Evolutionary conservation across 2,113 vertebrate genomes (phyloP), one percentile per base, ranked within the genome.

Genomic region (Oenanthe melanoleuca): DNA sequence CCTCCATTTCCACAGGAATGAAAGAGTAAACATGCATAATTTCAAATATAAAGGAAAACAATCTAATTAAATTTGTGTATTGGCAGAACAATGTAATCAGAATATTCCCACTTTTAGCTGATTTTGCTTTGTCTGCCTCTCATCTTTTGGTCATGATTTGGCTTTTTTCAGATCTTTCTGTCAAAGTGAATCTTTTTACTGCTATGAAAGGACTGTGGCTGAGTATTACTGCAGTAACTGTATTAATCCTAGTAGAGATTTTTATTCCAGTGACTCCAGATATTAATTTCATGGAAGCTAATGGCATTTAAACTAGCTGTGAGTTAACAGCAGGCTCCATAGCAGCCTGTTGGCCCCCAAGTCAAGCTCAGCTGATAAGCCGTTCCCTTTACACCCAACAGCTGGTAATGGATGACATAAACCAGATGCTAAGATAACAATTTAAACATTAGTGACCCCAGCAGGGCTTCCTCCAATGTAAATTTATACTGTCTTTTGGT

Each of bases 211-310:
- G 71, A 53, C 8, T 28, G 25, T 31, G 3, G 17, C 23, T 82
- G 34, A 56, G 8, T 64, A 31, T 38, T 64, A 38, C 28, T 19
- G 37, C 21, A 63, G 15, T 63, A 74, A 57, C 8, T 55, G 25
- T 34, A 66, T 11, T 44, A 84, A 56, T 38, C 4, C 24, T 31
- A 37, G 4, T 47, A 72, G 12, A 29, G 24, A 63, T 26, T 66
- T 95, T 74, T 93, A 61, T 73, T 96, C 38, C 22, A 87, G 38
- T 88, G 65, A 49, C 28, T 93, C 67, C 56, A 88, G 89, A 71
- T 69, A 92, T 4, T 93, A 1, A 42, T 75, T 93, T 95, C 1
- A 67, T 72, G 24, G 23, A 86, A 78, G 37, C 15, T 75, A 40
- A 59, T 91, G 19, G 60, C 42, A 93, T 73, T 75, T 88, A 90